A percentile compares a stretch with the other conserved stretches of the same genome.
These are phyloP conservation scores for Chloroclystis v-ata DNA, from an alignment of 2,888 invertebrate genomes.

Conservation along the genomic window DNA sequence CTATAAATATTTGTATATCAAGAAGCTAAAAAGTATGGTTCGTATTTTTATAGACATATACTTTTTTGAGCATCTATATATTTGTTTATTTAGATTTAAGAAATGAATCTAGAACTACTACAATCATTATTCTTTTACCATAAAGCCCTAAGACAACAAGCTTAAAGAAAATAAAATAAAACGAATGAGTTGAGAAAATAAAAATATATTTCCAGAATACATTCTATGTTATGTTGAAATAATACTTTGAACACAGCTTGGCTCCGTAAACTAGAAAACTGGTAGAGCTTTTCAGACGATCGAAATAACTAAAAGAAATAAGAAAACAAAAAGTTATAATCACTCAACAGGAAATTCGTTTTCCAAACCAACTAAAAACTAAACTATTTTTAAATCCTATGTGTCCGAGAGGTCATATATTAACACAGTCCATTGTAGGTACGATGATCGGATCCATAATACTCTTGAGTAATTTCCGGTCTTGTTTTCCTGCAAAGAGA, in stretches of 20 bases:
- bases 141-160: too few species aligned
- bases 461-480: constrained; percentile 28
- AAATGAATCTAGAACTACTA: too few species aligned
- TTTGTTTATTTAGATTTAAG: too few species aligned
- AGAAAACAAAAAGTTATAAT: not conserved
- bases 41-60: too few species aligned
- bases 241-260: not conserved
- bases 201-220: not conserved
- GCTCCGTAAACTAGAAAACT: not conserved
- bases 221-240: not conserved
- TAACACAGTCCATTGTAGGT: not conserved
- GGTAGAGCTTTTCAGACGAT: not conserved
- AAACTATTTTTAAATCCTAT: too few species aligned
- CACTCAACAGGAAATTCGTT: not conserved
- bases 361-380: too few species aligned
- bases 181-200: not conserved
- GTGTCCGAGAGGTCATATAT: not conserved
- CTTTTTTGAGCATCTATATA: too few species aligned
- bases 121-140: too few species aligned
- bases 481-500: constrained; percentile 40
- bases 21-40: too few species aligned
- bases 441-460: constrained; percentile 21
- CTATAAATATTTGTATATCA: too few species aligned
- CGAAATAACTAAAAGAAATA: not conserved
- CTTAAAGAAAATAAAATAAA: not conserved